Conservation (phyloP, 2,797 vertebrate genomes). For the Prionace glauca region DNA sequence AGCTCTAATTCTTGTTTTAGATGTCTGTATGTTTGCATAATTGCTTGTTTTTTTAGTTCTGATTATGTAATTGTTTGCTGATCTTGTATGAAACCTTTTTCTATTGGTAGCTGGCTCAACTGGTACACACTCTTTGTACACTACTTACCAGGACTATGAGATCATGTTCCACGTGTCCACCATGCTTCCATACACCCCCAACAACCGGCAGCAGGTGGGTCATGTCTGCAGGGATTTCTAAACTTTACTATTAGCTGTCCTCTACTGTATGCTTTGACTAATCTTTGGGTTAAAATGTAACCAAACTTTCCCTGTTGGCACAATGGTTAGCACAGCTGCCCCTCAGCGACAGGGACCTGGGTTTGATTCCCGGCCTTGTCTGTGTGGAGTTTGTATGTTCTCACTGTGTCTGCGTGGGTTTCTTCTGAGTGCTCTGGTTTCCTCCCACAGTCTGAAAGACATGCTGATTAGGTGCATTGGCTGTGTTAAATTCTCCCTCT, state of each 20-base stretch:
- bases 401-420: too few species aligned
- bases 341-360: too few species aligned
- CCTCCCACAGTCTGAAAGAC: too few species aligned
- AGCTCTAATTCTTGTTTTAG: neutral
- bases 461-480: too few species aligned
- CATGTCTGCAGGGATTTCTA: neutral
- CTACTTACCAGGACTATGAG: conserved; percentile 86
- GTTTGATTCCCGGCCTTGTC: too few species aligned
- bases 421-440: too few species aligned
- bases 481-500: too few species aligned
- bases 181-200: conserved; percentile 91
- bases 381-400: too few species aligned
- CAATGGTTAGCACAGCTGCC: too few species aligned
- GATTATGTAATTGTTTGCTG: neutral
- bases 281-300: neutral
- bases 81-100: neutral
- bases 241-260: neutral
- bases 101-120: conserved; percentile 78
- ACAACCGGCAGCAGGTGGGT: conserved; percentile 87
- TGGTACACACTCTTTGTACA: conserved; percentile 88
- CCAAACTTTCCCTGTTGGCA: neutral
- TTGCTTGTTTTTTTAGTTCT: neutral
- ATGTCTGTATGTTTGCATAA: neutral
- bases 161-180: conserved; percentile 97
- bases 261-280: neutral